Percentiles rank a stretch among this genome's conserved stretches.
Evolutionary conservation across 2,797 vertebrate genomes (phyloP).

Genomic region (Poecilia velifera): DNA sequence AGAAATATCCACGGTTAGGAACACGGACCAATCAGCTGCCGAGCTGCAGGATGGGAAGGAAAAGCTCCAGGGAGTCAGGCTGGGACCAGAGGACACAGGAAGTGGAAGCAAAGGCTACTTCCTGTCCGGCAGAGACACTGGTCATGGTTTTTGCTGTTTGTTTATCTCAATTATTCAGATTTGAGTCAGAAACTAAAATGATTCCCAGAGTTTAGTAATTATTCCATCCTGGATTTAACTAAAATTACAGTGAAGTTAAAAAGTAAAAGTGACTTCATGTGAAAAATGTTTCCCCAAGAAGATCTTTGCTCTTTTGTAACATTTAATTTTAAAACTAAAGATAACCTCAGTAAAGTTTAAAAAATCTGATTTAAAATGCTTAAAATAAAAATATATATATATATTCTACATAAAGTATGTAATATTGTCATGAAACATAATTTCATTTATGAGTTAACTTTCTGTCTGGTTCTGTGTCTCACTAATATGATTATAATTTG

Average conservation of each 20-base stretch:
- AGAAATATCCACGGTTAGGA: constrained; percentile 56
- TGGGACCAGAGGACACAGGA: constrained; percentile 54
- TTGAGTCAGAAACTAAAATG: background rate
- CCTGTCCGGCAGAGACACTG: constrained; percentile 1
- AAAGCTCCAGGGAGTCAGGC: constrained; percentile 56
- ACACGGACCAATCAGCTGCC: constrained; percentile 73
- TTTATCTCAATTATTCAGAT: background rate
- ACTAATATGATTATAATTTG: background rate
- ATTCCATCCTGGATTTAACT: background rate
- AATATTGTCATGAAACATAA: background rate
- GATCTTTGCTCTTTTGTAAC: background rate
- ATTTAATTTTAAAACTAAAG: background rate
- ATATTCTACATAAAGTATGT: background rate
- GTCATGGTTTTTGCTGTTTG: background rate
- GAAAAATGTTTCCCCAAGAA: background rate
- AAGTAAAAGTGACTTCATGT: background rate
- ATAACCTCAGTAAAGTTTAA: background rate
- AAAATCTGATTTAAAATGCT: background rate
- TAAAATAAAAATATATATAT: too few species aligned
- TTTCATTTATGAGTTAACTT: too few species aligned
- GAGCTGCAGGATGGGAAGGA: constrained; percentile 35
- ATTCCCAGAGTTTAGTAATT: background rate
- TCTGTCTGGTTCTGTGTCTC: background rate
- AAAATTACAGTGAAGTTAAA: background rate
- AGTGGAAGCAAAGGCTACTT: constrained; percentile 41